These are phyloP conservation scores for Hydrophis major DNA, from an alignment of 2,797 vertebrate genomes.

Conservation along the genomic window DNA sequence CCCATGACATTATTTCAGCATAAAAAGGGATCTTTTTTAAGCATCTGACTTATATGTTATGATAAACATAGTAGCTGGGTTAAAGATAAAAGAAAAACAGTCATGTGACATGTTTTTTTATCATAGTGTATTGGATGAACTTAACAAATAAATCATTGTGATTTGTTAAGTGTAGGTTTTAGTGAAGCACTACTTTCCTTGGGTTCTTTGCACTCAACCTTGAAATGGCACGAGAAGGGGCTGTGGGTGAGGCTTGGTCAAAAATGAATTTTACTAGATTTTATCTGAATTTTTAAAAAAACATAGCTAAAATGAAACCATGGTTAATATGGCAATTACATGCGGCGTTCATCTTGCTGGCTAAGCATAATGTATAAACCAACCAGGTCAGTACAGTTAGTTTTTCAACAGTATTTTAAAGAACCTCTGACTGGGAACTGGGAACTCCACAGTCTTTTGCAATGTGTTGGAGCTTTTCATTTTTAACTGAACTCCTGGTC, in stretches of 20 bases:
- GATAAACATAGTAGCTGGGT: background rate
- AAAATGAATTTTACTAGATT: background rate
- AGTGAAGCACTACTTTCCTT: background rate
- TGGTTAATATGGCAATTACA: background rate
- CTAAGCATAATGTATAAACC: background rate
- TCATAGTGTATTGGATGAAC: background rate
- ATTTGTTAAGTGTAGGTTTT: background rate
- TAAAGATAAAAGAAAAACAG: background rate
- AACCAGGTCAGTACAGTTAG: background rate
- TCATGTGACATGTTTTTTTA: background rate
- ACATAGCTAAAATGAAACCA: background rate
- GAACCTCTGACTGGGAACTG: background rate
- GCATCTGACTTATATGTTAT: background rate
- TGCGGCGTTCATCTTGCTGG: background rate
- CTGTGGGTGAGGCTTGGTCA: background rate
- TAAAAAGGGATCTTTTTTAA: background rate
- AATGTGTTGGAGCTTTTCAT: background rate
- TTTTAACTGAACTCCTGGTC: background rate
- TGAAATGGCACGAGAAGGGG: background rate
- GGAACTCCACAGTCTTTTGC: background rate
- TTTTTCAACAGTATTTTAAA: background rate
- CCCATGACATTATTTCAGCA: background rate
- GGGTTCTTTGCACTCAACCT: background rate
- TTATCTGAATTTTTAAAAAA: background rate
- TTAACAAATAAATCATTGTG: background rate